Percentiles rank a stretch among this genome's conserved stretches.
These are phyloP conservation scores for Melanerpes aurifrons DNA, from an alignment of 2,113 vertebrate genomes.

Conservation along the genomic window DNA sequence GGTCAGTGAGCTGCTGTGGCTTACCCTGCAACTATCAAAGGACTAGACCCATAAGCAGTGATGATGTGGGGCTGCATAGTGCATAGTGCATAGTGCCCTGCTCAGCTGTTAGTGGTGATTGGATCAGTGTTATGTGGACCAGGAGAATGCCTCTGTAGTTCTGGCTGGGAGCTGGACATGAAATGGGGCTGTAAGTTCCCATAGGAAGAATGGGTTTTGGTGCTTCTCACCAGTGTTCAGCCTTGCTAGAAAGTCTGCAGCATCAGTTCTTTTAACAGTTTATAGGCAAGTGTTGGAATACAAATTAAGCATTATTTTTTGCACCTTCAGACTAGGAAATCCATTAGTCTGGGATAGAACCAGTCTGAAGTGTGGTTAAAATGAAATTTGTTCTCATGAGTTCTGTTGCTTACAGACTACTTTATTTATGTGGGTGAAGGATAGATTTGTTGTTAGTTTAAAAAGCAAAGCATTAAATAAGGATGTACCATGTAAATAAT, in stretches of 20 bases:
- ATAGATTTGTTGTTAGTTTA: not conserved
- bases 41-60: accelerated
- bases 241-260: not conserved
- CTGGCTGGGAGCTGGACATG: not conserved
- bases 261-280: not conserved
- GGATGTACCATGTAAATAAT: not conserved
- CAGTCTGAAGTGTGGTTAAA: not conserved
- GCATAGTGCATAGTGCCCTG: no score
- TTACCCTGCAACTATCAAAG: not conserved
- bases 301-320: not conserved
- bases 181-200: not conserved
- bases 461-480: not conserved
- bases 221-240: not conserved
- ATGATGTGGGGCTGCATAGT: not conserved
- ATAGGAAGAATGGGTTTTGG: not conserved
- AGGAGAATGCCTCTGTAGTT: not conserved
- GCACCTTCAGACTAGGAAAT: not conserved
- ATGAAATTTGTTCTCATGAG: not conserved
- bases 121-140: not conserved
- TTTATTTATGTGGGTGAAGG: not conserved
- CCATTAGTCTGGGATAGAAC: not conserved
- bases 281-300: not conserved
- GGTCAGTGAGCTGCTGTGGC: not conserved
- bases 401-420: not conserved
- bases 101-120: accelerated